phyloP scores from a whole-genome alignment of 2,113 vertebrate species.

The Rhadina sibilatrix region DNA sequence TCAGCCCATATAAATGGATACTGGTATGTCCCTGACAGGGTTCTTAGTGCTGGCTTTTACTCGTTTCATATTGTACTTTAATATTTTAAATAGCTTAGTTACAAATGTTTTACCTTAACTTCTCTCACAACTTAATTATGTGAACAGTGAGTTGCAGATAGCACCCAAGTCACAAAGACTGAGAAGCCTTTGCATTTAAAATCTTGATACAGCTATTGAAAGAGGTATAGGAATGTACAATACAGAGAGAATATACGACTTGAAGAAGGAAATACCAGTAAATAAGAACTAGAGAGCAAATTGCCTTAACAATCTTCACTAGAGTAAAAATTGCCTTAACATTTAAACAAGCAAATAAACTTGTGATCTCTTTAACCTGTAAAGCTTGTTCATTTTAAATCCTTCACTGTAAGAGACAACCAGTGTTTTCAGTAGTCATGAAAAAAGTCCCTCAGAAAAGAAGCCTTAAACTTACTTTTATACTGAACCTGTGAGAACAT shows the following conservation, averaged over 20 bases:
- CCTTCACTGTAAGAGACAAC: neutral
- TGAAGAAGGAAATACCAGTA: neutral
- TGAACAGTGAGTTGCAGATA: neutral
- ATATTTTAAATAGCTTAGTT: neutral
- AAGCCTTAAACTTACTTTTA: neutral
- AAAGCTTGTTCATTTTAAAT: neutral
- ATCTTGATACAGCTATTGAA: neutral
- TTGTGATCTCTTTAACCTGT: neutral
- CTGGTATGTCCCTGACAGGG: neutral
- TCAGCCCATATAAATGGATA: neutral
- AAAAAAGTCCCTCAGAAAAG: neutral
- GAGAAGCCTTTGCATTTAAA: neutral
- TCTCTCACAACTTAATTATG: neutral
- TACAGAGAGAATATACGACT: neutral
- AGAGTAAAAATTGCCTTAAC: neutral
- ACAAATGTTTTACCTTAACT: neutral
- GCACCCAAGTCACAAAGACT: neutral
- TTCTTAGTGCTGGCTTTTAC: neutral
- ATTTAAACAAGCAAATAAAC: neutral
- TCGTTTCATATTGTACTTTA: neutral
- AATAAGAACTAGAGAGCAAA: neutral
- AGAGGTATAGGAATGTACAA: neutral
- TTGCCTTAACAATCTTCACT: neutral
- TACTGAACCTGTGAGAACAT: neutral
- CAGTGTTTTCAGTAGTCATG: neutral